Percentiles rank a stretch among this genome's conserved stretches.
Conservation (phyloP, 2,797 vertebrate genomes). For the Helicolenus hilgendorfi region DNA sequence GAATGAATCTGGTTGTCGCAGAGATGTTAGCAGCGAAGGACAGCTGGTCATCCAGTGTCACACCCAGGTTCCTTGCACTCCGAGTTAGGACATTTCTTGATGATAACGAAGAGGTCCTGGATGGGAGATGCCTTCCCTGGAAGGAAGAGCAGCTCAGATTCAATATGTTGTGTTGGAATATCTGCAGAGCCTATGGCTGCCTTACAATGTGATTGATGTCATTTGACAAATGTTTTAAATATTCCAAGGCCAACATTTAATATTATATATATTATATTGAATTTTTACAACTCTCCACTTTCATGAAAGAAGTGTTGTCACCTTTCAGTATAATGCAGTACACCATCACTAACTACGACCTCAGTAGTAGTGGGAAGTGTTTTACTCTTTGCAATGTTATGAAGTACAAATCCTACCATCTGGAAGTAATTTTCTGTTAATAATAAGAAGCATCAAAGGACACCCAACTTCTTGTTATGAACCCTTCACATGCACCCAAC, state of each 20-base stretch:
- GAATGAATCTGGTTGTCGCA: no score
- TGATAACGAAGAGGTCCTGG: no score
- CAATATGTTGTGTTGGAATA: not conserved
- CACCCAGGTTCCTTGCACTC: not conserved
- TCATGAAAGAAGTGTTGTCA: not conserved
- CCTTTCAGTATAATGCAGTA: not conserved
- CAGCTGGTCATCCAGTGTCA: no score
- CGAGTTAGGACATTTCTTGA: not conserved
- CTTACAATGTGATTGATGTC: not conserved
- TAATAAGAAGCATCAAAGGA: slow-evolving; percentile 79
- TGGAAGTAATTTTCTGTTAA: slow-evolving; percentile 76
- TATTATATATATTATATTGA: no score
- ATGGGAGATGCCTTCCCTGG: no score
- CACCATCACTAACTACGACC: not conserved
- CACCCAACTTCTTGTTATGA: slow-evolving; percentile 31
- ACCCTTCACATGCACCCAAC: slow-evolving; percentile 52
- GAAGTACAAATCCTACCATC: slow-evolving; percentile 71
- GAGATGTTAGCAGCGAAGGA: no score
- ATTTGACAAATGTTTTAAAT: not conserved
- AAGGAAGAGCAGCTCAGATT: no score
- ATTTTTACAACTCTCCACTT: not conserved
- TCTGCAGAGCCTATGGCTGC: not conserved
- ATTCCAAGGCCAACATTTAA: not conserved
- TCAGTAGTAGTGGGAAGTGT: not conserved
- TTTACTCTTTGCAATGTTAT: slow-evolving; percentile 36